Base-by-base conservation (phyloP, 2,113 vertebrate genomes). In the Oryzias curvinotus region DNA sequence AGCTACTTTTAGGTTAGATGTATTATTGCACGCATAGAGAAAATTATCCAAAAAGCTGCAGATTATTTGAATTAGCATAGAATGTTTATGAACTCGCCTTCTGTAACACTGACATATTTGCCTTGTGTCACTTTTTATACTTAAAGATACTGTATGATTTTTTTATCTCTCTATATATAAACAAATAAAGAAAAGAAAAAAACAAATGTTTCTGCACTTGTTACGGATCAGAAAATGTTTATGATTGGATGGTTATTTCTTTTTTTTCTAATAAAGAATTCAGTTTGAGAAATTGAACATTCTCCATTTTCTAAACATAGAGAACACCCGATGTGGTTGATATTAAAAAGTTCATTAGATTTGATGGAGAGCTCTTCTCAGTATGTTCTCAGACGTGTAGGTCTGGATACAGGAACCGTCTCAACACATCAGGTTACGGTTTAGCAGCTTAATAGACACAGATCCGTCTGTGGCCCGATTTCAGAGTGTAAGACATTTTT, bases 101-200 rank as follows among this genome's bases (percentile, higher is more conserved):
- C 89, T 82, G 77, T 88, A 89, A 85, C 82, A 85, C 87, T 85
- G 88, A 88, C 80, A 85, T 76, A 88, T 85, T 80, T 88, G 89
- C 91, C 90, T 89, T 91, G 90, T 91, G 85, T 90, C 88, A 89
- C 88, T 89, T 91, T 92, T 45, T 92, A 90, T 89, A 91, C 87
- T 84, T 88, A 78, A 84, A 89, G 81, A 68, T 71, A 84, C 78
- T 62, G 80, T 83, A 86, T 83, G 78, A 85, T 91, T 91, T 93
- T 91, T 36, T 36, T 36, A 36, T 36, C 30, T 36, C 30, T 36
- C 30, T 36, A 7, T 36, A 85, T 92, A 87, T 82, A 47, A 21
- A 21, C 64, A 81, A 76, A 73, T 73, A 71, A 85, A 55, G 78
- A 78, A 80, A 71, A 75, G 59, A 82, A 83, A 73, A 89, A 80